A percentile compares a stretch with the other conserved stretches of the same genome.
Conservation (phyloP, 2,888 invertebrate genomes). For the Psococerastis gibbosa region DNA sequence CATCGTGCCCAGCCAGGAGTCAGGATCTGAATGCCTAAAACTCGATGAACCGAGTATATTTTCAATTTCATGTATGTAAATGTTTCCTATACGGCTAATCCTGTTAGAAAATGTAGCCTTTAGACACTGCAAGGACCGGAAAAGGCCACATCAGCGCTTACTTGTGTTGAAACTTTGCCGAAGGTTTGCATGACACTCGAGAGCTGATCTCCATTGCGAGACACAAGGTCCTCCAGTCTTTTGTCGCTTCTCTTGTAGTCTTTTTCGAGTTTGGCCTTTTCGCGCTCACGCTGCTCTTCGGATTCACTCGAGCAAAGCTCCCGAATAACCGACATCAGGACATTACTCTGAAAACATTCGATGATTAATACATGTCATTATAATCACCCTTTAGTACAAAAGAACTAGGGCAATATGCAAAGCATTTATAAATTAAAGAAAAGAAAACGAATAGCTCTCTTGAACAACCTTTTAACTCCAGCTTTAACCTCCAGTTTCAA, state of each 20-base stretch:
- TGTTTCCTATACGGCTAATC: too few relatives aligned
- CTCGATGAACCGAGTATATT: too few relatives aligned
- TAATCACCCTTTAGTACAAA: constrained; percentile 15
- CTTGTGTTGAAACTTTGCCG: constrained; percentile 4
- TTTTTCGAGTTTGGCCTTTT: constrained; percentile 81
- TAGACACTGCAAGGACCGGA: too few relatives aligned
- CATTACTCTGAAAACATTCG: constrained; percentile 41
- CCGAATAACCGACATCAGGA: constrained; percentile 87
- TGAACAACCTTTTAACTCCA: too few relatives aligned
- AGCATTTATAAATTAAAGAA: constrained; percentile 12
- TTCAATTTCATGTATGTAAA: too few relatives aligned
- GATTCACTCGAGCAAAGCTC: constrained; percentile 87
- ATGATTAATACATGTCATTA: too few relatives aligned
- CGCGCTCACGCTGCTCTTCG: constrained; percentile 79
- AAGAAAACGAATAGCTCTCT: too few relatives aligned
- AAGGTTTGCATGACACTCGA: constrained; percentile 54
- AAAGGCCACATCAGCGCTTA: neutral
- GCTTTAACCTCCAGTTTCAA: constrained; percentile 8
- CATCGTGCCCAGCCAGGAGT: too few relatives aligned
- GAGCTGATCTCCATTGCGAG: constrained; percentile 71
- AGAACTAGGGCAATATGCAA: constrained; percentile 11
- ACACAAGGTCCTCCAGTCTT: constrained; percentile 70
- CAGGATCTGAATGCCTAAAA: too few relatives aligned
- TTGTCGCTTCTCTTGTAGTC: constrained; percentile 86
- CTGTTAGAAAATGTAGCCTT: too few relatives aligned